These are phyloP conservation scores for Ennomos fuscantarius DNA, from an alignment of 2,888 invertebrate species.

Conservation along the genomic window DNA sequence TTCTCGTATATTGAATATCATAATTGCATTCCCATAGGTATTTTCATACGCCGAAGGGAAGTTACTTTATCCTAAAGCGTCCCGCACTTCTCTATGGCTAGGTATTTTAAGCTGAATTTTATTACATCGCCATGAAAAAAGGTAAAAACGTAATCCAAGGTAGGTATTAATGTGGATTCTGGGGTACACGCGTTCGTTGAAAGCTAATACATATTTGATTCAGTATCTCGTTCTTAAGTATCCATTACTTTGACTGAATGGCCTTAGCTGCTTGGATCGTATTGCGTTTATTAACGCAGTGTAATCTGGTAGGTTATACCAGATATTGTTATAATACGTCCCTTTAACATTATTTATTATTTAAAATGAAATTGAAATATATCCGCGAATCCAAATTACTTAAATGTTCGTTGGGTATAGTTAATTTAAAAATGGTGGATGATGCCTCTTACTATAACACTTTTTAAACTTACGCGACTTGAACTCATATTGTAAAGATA, in stretches of 20 bases:
- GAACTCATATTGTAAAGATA: no score
- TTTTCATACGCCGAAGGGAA: constrained; percentile 52
- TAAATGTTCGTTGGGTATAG: not conserved
- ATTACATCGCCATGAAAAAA: constrained; percentile 81
- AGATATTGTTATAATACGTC: not conserved
- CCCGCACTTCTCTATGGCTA: constrained; percentile 52
- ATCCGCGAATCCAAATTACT: constrained; percentile 2
- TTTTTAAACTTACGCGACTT: no score
- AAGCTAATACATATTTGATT: constrained; percentile 51
- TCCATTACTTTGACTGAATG: constrained; percentile 36
- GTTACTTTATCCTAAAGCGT: constrained; percentile 54
- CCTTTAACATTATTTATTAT: not conserved
- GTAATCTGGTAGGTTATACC: constrained; percentile 13
- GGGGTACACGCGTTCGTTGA: constrained; percentile 58
- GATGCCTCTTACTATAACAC: no score
- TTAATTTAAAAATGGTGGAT: not conserved
- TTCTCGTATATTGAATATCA: constrained; percentile 21
- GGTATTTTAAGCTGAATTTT: constrained; percentile 83
- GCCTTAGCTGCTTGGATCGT: constrained; percentile 21
- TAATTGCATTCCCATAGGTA: constrained; percentile 47
- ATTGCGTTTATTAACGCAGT: constrained; percentile 25
- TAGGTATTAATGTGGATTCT: constrained; percentile 72
- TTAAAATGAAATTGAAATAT: not conserved
- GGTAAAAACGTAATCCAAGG: constrained; percentile 78
- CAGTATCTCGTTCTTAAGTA: constrained; percentile 28